Conservation (phyloP, 2,797 vertebrate genomes). For the Ctenopoma kingsleyae region DNA sequence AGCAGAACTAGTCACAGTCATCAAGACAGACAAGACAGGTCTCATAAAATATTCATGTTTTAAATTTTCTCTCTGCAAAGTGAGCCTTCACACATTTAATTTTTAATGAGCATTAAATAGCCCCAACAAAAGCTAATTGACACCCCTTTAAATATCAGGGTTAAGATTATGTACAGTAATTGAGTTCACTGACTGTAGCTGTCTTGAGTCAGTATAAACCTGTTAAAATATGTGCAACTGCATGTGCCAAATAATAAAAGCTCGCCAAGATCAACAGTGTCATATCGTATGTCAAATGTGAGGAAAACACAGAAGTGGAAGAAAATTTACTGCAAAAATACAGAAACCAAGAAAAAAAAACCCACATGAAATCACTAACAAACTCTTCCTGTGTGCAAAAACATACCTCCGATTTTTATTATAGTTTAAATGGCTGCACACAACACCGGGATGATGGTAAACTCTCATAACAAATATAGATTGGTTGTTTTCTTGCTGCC, state of each 20-base stretch:
- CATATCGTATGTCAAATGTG: neutral
- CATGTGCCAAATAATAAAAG: slow-evolving; percentile 15
- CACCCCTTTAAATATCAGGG: slow-evolving; percentile 62
- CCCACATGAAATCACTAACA: slow-evolving; percentile 28
- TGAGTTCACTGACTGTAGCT: slow-evolving; percentile 55
- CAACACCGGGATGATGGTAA: slow-evolving; percentile 35
- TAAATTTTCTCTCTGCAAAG: slow-evolving; percentile 69
- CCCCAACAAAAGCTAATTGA: slow-evolving; percentile 78
- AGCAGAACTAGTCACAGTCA: slow-evolving; percentile 60
- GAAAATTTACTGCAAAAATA: slow-evolving; percentile 8
- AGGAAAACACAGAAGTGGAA: neutral
- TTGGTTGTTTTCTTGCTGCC: slow-evolving; percentile 72
- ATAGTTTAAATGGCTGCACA: slow-evolving; percentile 48
- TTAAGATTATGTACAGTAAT: slow-evolving; percentile 63
- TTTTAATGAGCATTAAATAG: slow-evolving; percentile 81
- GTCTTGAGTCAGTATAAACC: slow-evolving; percentile 28
- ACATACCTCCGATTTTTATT: slow-evolving; percentile 62
- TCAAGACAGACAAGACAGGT: slow-evolving; percentile 69
- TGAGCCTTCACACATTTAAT: slow-evolving; percentile 68
- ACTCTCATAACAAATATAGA: slow-evolving; percentile 70
- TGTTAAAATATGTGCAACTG: slow-evolving; percentile 15
- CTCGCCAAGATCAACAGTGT: neutral
- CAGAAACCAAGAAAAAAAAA: slow-evolving; percentile 1
- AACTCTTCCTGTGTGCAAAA: slow-evolving; percentile 34
- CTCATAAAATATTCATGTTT: slow-evolving; percentile 77